These are phyloP conservation scores for Apocrypta bakeri DNA, from an alignment of 1,140 invertebrate genomes.

Conservation along the genomic window DNA sequence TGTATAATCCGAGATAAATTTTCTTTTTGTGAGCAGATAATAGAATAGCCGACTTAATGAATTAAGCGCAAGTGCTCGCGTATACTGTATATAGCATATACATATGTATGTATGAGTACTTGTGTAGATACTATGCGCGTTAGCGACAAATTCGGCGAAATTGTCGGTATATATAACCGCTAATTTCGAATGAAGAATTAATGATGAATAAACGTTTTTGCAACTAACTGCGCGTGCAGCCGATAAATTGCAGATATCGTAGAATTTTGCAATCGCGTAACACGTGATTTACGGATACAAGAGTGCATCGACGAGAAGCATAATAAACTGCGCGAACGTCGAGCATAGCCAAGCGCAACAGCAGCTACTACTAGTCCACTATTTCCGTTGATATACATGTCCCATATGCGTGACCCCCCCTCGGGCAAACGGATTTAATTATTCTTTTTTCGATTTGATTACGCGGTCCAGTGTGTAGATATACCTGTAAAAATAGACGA, in stretches of 20 bases:
- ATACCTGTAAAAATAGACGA: too few relatives aligned
- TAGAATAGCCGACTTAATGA: constrained; percentile 21
- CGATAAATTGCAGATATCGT: constrained; percentile 6
- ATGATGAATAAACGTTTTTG: constrained; percentile 45
- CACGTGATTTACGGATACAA: constrained; percentile 24
- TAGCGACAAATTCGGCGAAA: too few relatives aligned
- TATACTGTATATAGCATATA: background rate
- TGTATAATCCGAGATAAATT: background rate
- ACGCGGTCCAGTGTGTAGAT: too few relatives aligned
- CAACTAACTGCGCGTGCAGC: background rate
- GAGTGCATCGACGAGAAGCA: background rate
- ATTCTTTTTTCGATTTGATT: background rate
- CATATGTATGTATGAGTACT: too few relatives aligned
- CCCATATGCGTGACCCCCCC: background rate
- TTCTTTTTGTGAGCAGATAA: background rate
- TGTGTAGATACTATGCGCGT: too few relatives aligned
- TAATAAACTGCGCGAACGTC: constrained; percentile 43
- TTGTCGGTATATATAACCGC: too few relatives aligned
- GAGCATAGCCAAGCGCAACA: background rate
- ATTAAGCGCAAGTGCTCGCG: background rate
- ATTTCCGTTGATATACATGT: background rate
- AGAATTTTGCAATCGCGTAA: constrained; percentile 27
- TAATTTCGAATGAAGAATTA: constrained; percentile 21
- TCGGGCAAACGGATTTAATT: constrained; percentile 5
- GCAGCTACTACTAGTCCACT: background rate